Base-by-base conservation (phyloP, 2,888 invertebrate genomes). In the Antheraea yamamai region DNA sequence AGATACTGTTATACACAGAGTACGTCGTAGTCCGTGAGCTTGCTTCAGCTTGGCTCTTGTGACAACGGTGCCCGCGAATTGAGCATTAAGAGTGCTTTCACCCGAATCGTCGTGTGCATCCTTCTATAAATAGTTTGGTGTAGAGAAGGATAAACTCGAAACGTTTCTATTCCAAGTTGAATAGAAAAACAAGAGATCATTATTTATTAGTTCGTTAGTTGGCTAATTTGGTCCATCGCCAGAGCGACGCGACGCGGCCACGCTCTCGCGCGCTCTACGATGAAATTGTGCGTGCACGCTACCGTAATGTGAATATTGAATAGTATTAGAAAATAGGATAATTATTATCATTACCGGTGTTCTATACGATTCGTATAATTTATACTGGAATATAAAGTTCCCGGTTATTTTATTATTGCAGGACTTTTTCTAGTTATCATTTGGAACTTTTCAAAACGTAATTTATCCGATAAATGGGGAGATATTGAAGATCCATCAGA, bases 101-200 rank as follows among this genome's bases (percentile, higher is more conserved):
- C 94, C 94, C 94, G 92, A 92, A 92, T 86, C 92, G 88, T 88
- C 91, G 93, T 88, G 90, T 92, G 94, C 93, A 92, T 90, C 91
- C 84, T 82, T 84, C 89, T 93, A 94, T 90, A 89, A 92, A 93
- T 93, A 93, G 91, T 81, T 77, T 81, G 83, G 79, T 88, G 91
- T 89, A 88, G 86, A 88, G 84, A 81, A 88, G 92, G 93, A 92
- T 91, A 91, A 88, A 89, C 86, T 86, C 88, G 89, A 85, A 89
- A 92, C 93, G 91, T 91, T 92, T 94, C 94, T 94, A 95, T 94
- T 92, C 91, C 89, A 87, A 88, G 87, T 84, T 87, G 91, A 91
- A 93, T 93, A 93, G 94, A 95, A 95, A 94, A 95, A 95, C 93
- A 95, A 95, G 92, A 94, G 94, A 94, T 91, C 90, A 94, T 95